Conservation (phyloP, 2,888 invertebrate species). For the Epinotia nisella region DNA sequence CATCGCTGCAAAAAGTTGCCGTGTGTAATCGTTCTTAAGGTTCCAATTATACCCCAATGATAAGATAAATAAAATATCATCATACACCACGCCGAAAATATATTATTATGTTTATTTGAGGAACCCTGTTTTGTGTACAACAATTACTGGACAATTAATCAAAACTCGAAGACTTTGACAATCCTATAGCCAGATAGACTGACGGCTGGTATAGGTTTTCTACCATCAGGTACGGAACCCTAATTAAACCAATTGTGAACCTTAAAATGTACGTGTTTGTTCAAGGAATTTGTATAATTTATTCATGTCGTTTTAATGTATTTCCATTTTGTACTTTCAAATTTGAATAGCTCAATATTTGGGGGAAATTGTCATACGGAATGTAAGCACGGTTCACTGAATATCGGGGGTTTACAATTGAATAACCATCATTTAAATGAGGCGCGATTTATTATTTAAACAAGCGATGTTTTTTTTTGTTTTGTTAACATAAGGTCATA, state of each 20-base stretch:
- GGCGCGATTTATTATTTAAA: constrained; percentile 12
- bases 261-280: constrained; percentile 35
- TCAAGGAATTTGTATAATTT: constrained; percentile 37
- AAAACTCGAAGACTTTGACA: background rate
- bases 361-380: constrained; percentile 33
- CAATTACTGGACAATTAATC: background rate
- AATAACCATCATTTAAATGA: constrained; percentile 39
- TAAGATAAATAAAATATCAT: too few species aligned
- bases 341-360: constrained; percentile 37
- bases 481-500: background rate
- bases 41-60: too few species aligned
- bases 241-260: constrained; percentile 29
- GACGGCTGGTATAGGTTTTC: background rate
- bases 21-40: too few species aligned
- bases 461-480: background rate
- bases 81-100: too few species aligned
- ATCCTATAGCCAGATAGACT: background rate
- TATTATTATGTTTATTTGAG: too few species aligned
- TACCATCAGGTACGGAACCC: background rate
- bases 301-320: constrained; percentile 34
- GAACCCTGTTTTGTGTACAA: background rate
- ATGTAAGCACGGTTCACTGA: constrained; percentile 32
- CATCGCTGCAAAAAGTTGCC: too few species aligned
- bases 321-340: constrained; percentile 23
- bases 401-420: constrained; percentile 37